Evolutionary conservation across 2,888 invertebrate species (phyloP), one percentile per base, ranked within the genome.

Genomic region (Ischnura elegans): DNA sequence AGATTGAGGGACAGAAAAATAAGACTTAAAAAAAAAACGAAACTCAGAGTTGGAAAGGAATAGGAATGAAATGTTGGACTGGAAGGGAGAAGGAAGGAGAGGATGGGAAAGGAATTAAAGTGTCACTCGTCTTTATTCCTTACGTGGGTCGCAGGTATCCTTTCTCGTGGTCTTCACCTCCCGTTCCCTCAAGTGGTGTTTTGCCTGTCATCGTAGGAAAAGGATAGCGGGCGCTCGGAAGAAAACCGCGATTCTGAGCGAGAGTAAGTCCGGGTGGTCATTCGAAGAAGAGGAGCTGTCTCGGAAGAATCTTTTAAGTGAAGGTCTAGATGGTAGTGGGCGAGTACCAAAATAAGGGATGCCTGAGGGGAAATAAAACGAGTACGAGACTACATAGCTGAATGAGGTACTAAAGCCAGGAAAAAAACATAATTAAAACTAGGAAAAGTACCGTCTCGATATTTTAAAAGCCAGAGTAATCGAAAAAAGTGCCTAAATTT

Each of bases 121-220:
- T 90, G 90, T 90, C 90, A 90, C 90, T 90, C 43, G 45, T 25
- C 51, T 45, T 86, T 86, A 45, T 45, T 61, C 90, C 25, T 51
- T 55, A 51, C n/a, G 42, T 55, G 66, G 66, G 36, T 76, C n/a
- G 42, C 42, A 36, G 66, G 36, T 76, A 76, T 76, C 51, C 55
- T 55, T 87, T 42, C 87, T 87, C 55, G 51, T 55, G 36, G 42
- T 55, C 87, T 36, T 29, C 13, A 19, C 21, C 42, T 25, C 55
- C 55, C 55, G 19, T 19, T 51, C 51, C n/a, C 19, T 51, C 16
- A 87, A 55, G 55, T 87, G 87, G 87, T 87, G 51, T 87, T 87
- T 87, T 87, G 87, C 87, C 87, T 87, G 87, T 87, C 87, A 87
- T 87, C 51, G 87, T 55, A 55, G 42, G 10, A 87, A 25, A 46